Base-by-base conservation (phyloP, 2,888 invertebrate genomes). In the Enchytraeus crypticus region DNA sequence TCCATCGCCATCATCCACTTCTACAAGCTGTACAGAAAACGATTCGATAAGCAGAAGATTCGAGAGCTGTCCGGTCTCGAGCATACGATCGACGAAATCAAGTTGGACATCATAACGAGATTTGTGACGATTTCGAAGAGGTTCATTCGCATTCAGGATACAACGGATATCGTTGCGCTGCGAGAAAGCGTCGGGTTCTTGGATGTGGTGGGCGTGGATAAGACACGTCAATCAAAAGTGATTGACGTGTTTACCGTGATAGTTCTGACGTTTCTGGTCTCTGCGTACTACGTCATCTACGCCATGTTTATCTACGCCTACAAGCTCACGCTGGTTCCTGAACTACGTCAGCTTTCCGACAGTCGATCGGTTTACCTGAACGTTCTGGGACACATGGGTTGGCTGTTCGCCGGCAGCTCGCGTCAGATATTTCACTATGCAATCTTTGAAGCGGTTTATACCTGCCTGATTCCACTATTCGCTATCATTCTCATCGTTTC, bases 141-240 rank as follows among this genome's bases (percentile, higher is more conserved):
- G 18, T 34, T 55, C 30, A 47, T 33, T 27, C 54, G 49, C 0
- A 43, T 60, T 14, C 49, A 49, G 14, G 34, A 38, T 1, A 45
- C 60, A 8, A 46, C 49, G 5, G 55, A 38, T 21, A 38, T 60
- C 30, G 56, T 60, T 3, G 55, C 60, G 30, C 33, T 60, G 49
- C 46, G 60, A 3, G 60, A 60, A 29, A 0, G 45, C 3, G 23
- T 29, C 5, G 46, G 60, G 21, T 56, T 60, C 27, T 34, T 60
- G 45, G 60, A 60, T 29, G 56, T 60, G n/a, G 29, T 60, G 11
- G 60, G 60, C 14, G 47, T 60, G 5, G 60, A 53, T 23, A 60
- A 60, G 51, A 34, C 33, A 29, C 53, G 27, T 11, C 60, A 60
- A n/a, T 54, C 49, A 8, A 32, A 21, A 21, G 33, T 60, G 11